phyloP scores from a whole-genome alignment of 2,888 invertebrate genomes.

The Stenurella melanura region DNA sequence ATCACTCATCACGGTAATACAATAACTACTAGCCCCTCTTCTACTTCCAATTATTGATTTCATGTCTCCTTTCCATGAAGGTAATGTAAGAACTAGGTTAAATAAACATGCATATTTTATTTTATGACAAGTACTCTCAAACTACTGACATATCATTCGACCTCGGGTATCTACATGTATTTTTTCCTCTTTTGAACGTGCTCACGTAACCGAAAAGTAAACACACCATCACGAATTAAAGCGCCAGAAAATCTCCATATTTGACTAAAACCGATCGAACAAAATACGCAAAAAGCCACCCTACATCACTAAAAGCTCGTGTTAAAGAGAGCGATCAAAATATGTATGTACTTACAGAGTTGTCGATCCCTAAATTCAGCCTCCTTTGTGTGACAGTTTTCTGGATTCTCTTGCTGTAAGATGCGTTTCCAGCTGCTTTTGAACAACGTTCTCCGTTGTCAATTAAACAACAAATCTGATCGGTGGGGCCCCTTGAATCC shows the following conservation, averaged over 20 bases:
- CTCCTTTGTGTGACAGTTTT: constrained; percentile 94
- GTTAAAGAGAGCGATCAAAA: constrained; percentile 7
- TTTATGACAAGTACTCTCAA: too few species aligned
- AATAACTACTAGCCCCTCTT: too few species aligned
- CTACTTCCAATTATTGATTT: too few species aligned
- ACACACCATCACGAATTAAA: not conserved
- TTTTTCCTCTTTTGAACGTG: too few species aligned
- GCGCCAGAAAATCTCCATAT: not conserved
- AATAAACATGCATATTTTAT: too few species aligned
- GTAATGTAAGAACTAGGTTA: too few species aligned
- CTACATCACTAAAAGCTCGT: not conserved
- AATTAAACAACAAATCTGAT: constrained; percentile 94
- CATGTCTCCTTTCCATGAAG: too few species aligned
- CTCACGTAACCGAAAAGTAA: too few species aligned
- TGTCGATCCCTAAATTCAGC: constrained; percentile 91
- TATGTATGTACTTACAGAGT: constrained; percentile 76
- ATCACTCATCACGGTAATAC: too few species aligned
- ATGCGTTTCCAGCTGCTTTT: constrained; percentile 93
- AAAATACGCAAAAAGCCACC: not conserved
- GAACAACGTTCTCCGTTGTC: constrained; percentile 92
- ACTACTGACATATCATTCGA: too few species aligned
- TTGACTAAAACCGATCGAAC: not conserved
- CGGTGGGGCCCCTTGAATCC: constrained; percentile 90
- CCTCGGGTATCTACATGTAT: too few species aligned
- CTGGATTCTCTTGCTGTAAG: constrained; percentile 97